Conservation (phyloP, 2,113 vertebrate species). For the Eudyptes chrysolophus region DNA sequence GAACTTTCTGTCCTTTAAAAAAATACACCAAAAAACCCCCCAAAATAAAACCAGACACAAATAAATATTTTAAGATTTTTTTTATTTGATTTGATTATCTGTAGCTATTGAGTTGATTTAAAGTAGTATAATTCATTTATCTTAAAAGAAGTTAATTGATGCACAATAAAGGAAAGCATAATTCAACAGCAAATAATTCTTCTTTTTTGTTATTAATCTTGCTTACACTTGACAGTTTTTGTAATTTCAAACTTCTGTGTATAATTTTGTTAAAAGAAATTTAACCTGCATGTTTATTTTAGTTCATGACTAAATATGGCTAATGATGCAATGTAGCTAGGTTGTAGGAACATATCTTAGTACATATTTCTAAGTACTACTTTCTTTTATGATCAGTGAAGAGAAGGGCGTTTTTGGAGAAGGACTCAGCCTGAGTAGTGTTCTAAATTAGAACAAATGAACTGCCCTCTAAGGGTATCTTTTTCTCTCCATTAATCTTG, state of each 20-base stretch:
- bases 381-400: background rate
- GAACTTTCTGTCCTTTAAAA: background rate
- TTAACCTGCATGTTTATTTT: background rate
- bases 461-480: background rate
- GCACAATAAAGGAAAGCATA: background rate
- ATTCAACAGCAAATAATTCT: background rate
- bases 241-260: background rate
- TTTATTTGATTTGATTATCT: background rate
- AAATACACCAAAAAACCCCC: fast-evolving
- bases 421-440: background rate
- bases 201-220: background rate
- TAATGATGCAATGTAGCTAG: background rate
- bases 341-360: background rate
- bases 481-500: background rate
- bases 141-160: background rate
- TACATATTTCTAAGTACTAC: background rate
- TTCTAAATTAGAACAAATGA: background rate
- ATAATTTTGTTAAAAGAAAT: background rate
- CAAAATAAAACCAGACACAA: background rate
- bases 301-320: background rate
- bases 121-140: background rate
- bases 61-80: background rate
- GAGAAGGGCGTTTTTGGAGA: background rate
- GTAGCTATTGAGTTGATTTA: background rate
- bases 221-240: background rate